Evolutionary conservation across 2,888 invertebrate genomes (phyloP).

Genomic region (Tachina grossa): DNA sequence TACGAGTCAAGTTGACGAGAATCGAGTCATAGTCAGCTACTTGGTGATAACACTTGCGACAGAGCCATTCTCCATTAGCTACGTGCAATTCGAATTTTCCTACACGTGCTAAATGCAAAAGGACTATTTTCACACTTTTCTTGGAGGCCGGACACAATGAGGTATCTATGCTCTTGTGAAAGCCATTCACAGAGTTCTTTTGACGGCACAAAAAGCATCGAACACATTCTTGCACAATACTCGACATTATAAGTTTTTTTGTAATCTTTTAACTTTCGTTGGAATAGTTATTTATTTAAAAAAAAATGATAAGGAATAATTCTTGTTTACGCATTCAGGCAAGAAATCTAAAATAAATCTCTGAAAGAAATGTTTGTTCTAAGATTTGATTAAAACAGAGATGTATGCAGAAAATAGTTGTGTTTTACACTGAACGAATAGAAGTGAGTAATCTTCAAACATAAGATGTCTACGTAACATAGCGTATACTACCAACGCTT

Average conservation of each 20-base stretch:
- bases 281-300: not conserved
- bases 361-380: no score
- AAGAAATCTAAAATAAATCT: no score
- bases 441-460: no score
- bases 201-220: slow-evolving; percentile 72
- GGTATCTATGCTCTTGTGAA: slow-evolving; percentile 58
- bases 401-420: no score
- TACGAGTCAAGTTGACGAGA: slow-evolving; percentile 66
- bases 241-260: slow-evolving; percentile 9
- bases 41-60: slow-evolving; percentile 67
- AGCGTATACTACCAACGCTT: no score
- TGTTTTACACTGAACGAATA: no score
- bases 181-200: slow-evolving; percentile 49
- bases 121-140: slow-evolving; percentile 69
- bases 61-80: slow-evolving; percentile 64
- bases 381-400: no score
- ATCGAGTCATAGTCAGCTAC: slow-evolving; percentile 70
- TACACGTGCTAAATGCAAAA: slow-evolving; percentile 68
- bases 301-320: not conserved
- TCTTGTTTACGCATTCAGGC: no score
- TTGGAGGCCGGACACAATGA: slow-evolving; percentile 69
- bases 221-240: slow-evolving; percentile 32
- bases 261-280: not conserved
- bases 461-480: no score
- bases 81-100: slow-evolving; percentile 70